Base-by-base conservation (phyloP, 2,797 vertebrate genomes). In the Hippoglossus hippoglossus region DNA sequence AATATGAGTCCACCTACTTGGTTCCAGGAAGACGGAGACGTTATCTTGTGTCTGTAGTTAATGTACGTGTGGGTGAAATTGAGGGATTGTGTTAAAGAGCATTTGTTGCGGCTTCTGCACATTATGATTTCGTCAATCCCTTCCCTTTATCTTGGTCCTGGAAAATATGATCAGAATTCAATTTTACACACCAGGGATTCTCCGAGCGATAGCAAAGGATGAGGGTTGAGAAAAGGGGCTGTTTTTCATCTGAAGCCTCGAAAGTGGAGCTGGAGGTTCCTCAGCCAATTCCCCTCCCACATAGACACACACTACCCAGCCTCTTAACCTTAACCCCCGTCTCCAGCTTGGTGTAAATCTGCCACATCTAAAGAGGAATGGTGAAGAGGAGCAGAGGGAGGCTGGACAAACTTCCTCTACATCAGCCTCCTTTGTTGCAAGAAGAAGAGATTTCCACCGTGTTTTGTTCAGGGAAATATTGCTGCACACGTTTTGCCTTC, bases 101-200 rank as follows among this genome's bases (percentile, higher is more conserved):
- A 25, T 41, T 52, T 62, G 28, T 64, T 63, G 41, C 63, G 26
- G 67, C 67, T 77, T 65, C 72, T 72, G 50, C 54, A 59, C 59
- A 15, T 80, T 74, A 59, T 71, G 65, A 71, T 86, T 80, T 71
- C 52, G 24, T 52, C 75, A 60, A 36, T 80, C 64, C 71, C 58
- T 57, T 34, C 31, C 19, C 50, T 75, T 59, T 61, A 63, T 83
- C 74, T 83, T 80, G 74, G 63, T 77, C 73, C 71, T 31, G 55
- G 75, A 65, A 83, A 83, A 88, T 69, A 16, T 59, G 36, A 26
- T 60, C 31, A 46, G 64, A 92, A 91, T 92, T 92, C 72, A 90
- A 90, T 93, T 93, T 93, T 89, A 91, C 88, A 92, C 91, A 84
- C 72, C 80, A 87, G 72, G 87, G 92, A 76, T 84, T 92, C 79